Conservation (phyloP, 2,113 vertebrate genomes). For the Mus musculus region DNA sequence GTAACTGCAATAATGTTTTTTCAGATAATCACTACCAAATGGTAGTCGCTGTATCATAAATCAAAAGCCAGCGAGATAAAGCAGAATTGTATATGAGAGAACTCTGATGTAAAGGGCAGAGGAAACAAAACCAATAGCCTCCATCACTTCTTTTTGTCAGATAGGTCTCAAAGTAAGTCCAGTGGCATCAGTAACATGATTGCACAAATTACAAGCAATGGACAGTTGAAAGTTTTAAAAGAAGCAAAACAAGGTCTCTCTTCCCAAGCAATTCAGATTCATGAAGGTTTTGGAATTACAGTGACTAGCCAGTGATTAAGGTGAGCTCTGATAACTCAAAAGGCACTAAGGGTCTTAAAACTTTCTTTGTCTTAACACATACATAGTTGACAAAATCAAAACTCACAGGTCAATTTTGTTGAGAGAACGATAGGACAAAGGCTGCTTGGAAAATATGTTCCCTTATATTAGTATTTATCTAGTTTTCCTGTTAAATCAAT, state of each 20-base stretch:
- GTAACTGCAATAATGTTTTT: neutral
- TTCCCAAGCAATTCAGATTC: neutral
- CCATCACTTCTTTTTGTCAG: neutral
- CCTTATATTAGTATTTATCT: neutral
- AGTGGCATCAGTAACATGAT: neutral
- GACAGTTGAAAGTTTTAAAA: neutral
- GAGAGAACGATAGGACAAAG: neutral
- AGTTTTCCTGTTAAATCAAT: neutral
- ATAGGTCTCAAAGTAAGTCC: neutral
- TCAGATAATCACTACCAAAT: slow-evolving; percentile 9
- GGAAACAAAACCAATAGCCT: neutral
- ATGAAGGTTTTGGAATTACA: neutral
- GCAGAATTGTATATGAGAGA: neutral
- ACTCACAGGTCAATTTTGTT: neutral
- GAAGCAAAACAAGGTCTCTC: neutral
- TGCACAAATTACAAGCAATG: neutral
- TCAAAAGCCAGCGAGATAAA: slow-evolving; percentile 1
- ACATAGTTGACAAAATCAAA: neutral
- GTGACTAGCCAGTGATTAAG: neutral
- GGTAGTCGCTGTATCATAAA: neutral
- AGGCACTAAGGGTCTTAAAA: neutral
- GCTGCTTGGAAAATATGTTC: neutral
- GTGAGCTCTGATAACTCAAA: neutral
- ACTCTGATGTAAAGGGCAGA: neutral
- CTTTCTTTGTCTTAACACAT: neutral